A percentile compares a stretch with the other conserved stretches of the same genome.
phyloP scores from a whole-genome alignment of 2,113 vertebrate genomes.

The Semnornis frantzii region DNA sequence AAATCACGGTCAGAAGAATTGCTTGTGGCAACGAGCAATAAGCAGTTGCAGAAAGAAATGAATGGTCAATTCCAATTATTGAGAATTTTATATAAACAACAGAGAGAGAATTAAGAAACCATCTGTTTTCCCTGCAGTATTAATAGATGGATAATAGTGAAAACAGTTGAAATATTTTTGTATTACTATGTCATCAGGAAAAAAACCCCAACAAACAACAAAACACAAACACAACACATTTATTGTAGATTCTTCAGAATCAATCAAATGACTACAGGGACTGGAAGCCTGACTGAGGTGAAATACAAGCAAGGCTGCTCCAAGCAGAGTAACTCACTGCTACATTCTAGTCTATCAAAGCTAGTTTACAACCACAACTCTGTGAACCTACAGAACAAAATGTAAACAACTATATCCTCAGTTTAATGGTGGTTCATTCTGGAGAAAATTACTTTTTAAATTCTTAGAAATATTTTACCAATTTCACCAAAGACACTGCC shows the following conservation, averaged over 20 bases:
- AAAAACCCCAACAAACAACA: background rate
- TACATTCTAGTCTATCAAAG: background rate
- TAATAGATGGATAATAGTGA: background rate
- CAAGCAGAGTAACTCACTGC: background rate
- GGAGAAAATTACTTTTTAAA: background rate
- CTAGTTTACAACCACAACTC: background rate
- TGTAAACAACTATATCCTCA: background rate
- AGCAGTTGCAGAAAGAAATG: background rate
- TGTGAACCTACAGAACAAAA: background rate
- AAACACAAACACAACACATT: background rate
- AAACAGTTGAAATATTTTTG: background rate
- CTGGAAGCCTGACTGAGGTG: background rate
- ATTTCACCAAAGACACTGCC: background rate
- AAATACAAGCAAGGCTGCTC: background rate
- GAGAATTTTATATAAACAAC: background rate
- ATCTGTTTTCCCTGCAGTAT: background rate
- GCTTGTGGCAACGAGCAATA: background rate
- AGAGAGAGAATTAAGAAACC: background rate
- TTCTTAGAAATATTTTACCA: background rate
- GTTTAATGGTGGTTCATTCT: background rate
- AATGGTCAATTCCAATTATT: background rate
- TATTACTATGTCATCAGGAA: background rate
- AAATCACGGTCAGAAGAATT: background rate
- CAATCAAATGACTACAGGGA: background rate
- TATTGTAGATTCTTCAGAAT: background rate